phyloP scores from a whole-genome alignment of 2,888 invertebrate genomes.

The Autographa pulchrina region DNA sequence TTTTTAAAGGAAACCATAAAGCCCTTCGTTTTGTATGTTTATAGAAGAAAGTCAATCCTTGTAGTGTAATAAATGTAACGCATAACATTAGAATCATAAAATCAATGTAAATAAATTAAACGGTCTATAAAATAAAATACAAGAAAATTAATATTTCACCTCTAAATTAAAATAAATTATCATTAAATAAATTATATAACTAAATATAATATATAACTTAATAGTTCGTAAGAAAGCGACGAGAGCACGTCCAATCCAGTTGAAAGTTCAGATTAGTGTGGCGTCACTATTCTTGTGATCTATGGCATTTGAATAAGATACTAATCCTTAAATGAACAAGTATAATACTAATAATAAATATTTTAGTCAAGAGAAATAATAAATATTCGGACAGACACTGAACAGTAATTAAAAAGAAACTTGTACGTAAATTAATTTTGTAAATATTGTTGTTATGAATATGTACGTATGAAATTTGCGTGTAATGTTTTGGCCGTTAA shows the following conservation, averaged over 20 bases:
- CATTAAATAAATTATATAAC: slow-evolving; percentile 16
- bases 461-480: too few species aligned
- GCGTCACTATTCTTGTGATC: slow-evolving; percentile 21
- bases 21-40: too few species aligned
- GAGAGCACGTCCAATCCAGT: slow-evolving; percentile 42
- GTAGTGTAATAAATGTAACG: too few species aligned
- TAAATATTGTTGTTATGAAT: too few species aligned
- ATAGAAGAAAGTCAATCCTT: too few species aligned
- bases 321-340: neutral
- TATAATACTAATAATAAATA: too few species aligned
- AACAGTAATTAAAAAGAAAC: too few species aligned
- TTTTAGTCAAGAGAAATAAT: too few species aligned
- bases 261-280: slow-evolving; percentile 45
- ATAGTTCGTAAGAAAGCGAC: slow-evolving; percentile 51
- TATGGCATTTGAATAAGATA: neutral
- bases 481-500: too few species aligned
- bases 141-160: slow-evolving; percentile 18
- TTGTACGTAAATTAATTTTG: too few species aligned
- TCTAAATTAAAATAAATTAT: slow-evolving; percentile 28
- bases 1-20: too few species aligned
- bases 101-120: neutral
- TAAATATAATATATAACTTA: slow-evolving; percentile 30
- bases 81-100: neutral
- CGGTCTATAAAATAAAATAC: neutral
- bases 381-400: too few species aligned